phyloP scores from a whole-genome alignment of 2,888 invertebrate genomes.

The Pollenia angustigena region DNA sequence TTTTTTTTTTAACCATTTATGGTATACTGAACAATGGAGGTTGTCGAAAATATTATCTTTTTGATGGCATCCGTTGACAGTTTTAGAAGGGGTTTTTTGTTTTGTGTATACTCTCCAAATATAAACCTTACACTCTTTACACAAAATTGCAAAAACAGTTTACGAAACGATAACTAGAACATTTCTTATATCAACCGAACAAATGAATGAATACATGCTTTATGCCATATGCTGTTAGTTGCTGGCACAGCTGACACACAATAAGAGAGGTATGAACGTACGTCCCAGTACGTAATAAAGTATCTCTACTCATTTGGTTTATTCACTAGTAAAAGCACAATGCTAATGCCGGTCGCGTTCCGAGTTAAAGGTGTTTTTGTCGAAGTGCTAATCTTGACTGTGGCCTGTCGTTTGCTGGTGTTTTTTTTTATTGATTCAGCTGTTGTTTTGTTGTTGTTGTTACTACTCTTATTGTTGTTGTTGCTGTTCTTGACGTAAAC shows the following conservation, averaged over 20 bases:
- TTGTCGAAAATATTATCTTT: too few relatives aligned
- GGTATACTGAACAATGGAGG: too few relatives aligned
- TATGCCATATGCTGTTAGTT: constrained; percentile 15
- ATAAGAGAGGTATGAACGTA: constrained; percentile 10
- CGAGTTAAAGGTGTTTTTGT: constrained; percentile 54
- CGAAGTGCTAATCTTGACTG: constrained; percentile 64
- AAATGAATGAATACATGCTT: not conserved
- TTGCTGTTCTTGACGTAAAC: constrained; percentile 35
- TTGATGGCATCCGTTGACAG: too few relatives aligned
- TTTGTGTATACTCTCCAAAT: too few relatives aligned
- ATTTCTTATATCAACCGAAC: not conserved
- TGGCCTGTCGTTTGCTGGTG: constrained; percentile 59
- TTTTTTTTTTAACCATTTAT: too few relatives aligned
- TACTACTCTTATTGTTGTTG: not conserved
- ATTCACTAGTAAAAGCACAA: constrained; percentile 28
- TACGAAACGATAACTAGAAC: not conserved
- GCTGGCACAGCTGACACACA: constrained; percentile 2
- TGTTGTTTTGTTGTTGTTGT: constrained; percentile 32
- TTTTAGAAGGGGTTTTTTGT: too few relatives aligned
- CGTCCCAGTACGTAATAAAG: not conserved
- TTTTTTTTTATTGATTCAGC: constrained; percentile 45
- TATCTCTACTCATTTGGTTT: constrained; percentile 16
- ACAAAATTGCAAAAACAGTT: too few relatives aligned
- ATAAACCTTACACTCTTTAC: too few relatives aligned
- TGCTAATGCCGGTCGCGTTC: constrained; percentile 59